phyloP scores from a whole-genome alignment of 2,113 vertebrate species.

The Dromas ardeola region DNA sequence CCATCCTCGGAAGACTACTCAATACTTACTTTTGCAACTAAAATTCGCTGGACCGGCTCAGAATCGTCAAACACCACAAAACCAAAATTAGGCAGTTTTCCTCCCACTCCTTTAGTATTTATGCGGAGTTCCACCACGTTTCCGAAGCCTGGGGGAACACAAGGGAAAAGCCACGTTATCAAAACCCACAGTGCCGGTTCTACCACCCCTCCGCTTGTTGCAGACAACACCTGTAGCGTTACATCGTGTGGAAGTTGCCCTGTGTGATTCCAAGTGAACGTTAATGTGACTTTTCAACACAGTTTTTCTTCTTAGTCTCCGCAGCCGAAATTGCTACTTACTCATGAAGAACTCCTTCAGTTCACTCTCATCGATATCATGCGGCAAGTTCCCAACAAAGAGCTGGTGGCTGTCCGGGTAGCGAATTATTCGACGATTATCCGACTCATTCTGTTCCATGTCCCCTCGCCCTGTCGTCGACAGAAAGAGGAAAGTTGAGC shows the following conservation, averaged over 20 bases:
- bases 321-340: slow-evolving; percentile 65
- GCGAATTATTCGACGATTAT: slow-evolving; percentile 86
- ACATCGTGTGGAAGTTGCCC: fast-evolving
- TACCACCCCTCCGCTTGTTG: not conserved
- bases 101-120: slow-evolving; percentile 97
- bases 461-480: slow-evolving; percentile 81
- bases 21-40: slow-evolving; percentile 94
- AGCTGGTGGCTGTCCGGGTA: slow-evolving; percentile 97
- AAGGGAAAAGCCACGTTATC: not conserved
- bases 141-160: slow-evolving; percentile 84
- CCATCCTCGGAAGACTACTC: not conserved
- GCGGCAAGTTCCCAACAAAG: slow-evolving; percentile 93
- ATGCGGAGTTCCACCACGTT: slow-evolving; percentile 97
- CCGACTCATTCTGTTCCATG: slow-evolving; percentile 86
- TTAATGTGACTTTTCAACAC: fast-evolving
- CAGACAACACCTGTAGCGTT: fast-evolving
- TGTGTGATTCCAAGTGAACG: fast-evolving
- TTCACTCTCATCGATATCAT: slow-evolving; percentile 93
- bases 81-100: slow-evolving; percentile 97
- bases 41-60: slow-evolving; percentile 94
- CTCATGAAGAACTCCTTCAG: slow-evolving; percentile 97
- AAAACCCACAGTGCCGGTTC: not conserved
- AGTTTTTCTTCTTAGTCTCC: not conserved
- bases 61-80: slow-evolving; percentile 98
- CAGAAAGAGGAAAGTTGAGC: not conserved